Percentiles rank a stretch among this genome's conserved stretches.
These are phyloP conservation scores for Chloroceryle aenea DNA, from an alignment of 2,113 vertebrate genomes.

Conservation along the genomic window DNA sequence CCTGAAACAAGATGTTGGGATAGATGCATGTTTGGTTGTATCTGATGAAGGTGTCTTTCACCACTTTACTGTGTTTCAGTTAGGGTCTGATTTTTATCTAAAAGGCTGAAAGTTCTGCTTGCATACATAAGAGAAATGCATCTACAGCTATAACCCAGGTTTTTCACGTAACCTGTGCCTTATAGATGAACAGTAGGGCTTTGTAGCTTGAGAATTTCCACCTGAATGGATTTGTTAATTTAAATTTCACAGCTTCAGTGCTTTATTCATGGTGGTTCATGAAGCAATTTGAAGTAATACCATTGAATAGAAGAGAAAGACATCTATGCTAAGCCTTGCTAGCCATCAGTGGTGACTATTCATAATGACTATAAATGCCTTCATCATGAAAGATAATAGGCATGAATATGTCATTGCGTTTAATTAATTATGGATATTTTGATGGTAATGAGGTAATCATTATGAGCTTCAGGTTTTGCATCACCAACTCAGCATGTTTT, in stretches of 20 bases:
- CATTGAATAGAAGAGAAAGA: conserved; percentile 12
- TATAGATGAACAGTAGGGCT: neutral
- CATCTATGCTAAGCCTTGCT: conserved; percentile 44
- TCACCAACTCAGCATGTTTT: too few species aligned
- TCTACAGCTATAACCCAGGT: neutral
- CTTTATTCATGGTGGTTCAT: conserved; percentile 25
- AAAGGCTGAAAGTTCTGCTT: neutral
- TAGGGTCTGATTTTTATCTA: neutral
- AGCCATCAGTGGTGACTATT: conserved; percentile 7
- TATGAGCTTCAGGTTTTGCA: conserved; percentile 8
- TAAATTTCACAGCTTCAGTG: conserved; percentile 35
- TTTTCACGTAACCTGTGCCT: neutral
- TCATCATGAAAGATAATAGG: conserved; percentile 41
- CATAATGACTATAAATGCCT: conserved; percentile 34
- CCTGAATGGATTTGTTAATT: conserved; percentile 17
- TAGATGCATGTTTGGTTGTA: neutral
- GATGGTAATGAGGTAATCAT: conserved; percentile 50
- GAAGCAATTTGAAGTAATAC: conserved; percentile 33
- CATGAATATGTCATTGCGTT: conserved; percentile 47
- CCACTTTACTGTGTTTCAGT: neutral
- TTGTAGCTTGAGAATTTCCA: neutral
- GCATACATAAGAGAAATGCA: neutral
- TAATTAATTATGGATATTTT: conserved; percentile 50
- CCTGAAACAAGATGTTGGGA: neutral
- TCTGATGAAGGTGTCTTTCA: neutral